These are phyloP conservation scores for Melinaea marsaeus DNA, from an alignment of 2,888 invertebrate genomes.

Conservation along the genomic window DNA sequence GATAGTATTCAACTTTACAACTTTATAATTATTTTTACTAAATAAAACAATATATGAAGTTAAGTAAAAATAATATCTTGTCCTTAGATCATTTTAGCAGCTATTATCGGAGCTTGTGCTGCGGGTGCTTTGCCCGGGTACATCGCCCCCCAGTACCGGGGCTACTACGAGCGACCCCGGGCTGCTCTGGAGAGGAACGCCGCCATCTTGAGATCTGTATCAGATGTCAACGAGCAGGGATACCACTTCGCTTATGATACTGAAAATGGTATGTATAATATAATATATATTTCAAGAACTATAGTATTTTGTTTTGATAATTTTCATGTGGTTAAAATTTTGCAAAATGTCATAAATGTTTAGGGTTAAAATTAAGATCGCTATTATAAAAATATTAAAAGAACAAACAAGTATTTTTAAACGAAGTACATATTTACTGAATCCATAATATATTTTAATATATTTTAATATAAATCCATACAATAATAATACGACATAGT, in stretches of 20 bases:
- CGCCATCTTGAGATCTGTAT: constrained; percentile 56
- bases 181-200: constrained; percentile 57
- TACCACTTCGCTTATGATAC: constrained; percentile 78
- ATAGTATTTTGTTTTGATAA: neutral
- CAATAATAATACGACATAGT: too few relatives aligned
- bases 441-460: too few relatives aligned
- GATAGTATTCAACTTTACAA: neutral
- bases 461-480: too few relatives aligned
- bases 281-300: neutral
- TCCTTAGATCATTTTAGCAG: constrained; percentile 57
- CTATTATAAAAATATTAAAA: too few relatives aligned
- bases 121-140: constrained; percentile 50
- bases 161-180: constrained; percentile 51
- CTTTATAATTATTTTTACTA: neutral
- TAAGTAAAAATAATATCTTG: neutral
- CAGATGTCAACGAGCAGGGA: constrained; percentile 61
- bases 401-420: too few relatives aligned
- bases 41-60: neutral
- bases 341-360: too few relatives aligned
- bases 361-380: too few relatives aligned
- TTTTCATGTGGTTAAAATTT: neutral
- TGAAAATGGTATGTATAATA: constrained; percentile 74
- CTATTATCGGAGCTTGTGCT: constrained; percentile 52
- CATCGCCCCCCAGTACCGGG: constrained; percentile 46
- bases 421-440: too few relatives aligned